Evolutionary conservation across 2,888 invertebrate species (phyloP).

Genomic region (Polymixis lichenea): DNA sequence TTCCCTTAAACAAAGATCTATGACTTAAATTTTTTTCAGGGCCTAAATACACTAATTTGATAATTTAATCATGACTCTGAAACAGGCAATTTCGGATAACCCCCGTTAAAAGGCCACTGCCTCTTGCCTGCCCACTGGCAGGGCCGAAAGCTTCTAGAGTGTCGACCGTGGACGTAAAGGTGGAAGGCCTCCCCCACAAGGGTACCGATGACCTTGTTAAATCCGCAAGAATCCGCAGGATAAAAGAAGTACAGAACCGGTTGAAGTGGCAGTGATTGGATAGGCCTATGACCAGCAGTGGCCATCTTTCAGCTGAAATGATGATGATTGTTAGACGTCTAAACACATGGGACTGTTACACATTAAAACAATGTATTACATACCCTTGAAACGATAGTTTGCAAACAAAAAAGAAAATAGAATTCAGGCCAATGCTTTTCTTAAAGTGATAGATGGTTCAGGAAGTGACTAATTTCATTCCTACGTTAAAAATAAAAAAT

Average conservation of each 20-base stretch:
- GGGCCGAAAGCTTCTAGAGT: not conserved
- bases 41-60: too few relatives aligned
- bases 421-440: slow-evolving; percentile 10
- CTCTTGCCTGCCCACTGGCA: too few relatives aligned
- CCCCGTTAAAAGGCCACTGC: not conserved
- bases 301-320: not conserved
- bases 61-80: too few relatives aligned
- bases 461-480: slow-evolving; percentile 1
- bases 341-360: not conserved
- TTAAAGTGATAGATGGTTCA: not conserved
- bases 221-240: not conserved
- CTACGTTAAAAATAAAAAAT: not conserved
- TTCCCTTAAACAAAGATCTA: too few relatives aligned
- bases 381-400: not conserved
- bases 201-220: too few relatives aligned
- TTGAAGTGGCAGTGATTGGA: not conserved
- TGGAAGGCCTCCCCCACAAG: too few relatives aligned
- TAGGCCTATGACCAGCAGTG: not conserved
- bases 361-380: not conserved
- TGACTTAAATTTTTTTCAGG: too few relatives aligned
- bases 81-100: too few relatives aligned
- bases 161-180: not conserved
- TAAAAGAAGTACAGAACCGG: not conserved
- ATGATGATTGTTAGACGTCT: not conserved
- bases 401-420: not conserved